Evolutionary conservation across 2,888 invertebrate species (phyloP).

Genomic region (Salpingus planirostris): DNA sequence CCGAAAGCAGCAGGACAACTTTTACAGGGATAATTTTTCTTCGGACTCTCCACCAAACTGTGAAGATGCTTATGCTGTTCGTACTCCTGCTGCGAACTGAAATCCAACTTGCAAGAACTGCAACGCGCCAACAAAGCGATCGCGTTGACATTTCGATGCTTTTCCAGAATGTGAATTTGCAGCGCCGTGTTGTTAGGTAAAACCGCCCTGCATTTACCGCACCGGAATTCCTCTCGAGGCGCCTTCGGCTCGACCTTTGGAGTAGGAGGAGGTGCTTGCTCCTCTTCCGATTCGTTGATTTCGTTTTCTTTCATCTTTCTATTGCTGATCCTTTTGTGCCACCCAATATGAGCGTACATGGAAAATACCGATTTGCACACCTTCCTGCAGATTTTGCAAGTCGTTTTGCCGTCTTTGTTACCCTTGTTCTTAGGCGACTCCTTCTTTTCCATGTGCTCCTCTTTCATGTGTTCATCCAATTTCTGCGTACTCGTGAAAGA

Average conservation of each 20-base stretch:
- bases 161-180: slow-evolving; percentile 37
- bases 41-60: slow-evolving; percentile 35
- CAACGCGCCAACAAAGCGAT: slow-evolving; percentile 39
- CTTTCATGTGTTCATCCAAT: slow-evolving; percentile 33
- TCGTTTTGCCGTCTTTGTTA: slow-evolving; percentile 20
- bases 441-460: slow-evolving; percentile 29
- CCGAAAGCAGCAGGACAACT: slow-evolving; percentile 56
- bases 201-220: slow-evolving; percentile 26
- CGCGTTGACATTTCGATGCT: slow-evolving; percentile 34
- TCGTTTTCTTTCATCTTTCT: not conserved
- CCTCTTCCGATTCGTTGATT: too few relatives aligned
- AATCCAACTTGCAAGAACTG: slow-evolving; percentile 52
- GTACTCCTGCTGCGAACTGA: slow-evolving; percentile 51
- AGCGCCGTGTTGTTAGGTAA: slow-evolving; percentile 35
- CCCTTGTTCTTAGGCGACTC: slow-evolving; percentile 13
- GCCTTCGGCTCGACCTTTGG: slow-evolving; percentile 20
- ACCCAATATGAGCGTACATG: slow-evolving; percentile 53
- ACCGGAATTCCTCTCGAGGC: slow-evolving; percentile 26
- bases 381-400: slow-evolving; percentile 57
- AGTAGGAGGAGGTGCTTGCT: slow-evolving; percentile 8
- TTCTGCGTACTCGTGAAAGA: slow-evolving; percentile 24
- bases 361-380: slow-evolving; percentile 49
- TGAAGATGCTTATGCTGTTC: slow-evolving; percentile 49
- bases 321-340: slow-evolving; percentile 49
- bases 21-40: slow-evolving; percentile 45